Conservation (phyloP, 1,140 invertebrate genomes). For the Drosophila trapezifrons region DNA sequence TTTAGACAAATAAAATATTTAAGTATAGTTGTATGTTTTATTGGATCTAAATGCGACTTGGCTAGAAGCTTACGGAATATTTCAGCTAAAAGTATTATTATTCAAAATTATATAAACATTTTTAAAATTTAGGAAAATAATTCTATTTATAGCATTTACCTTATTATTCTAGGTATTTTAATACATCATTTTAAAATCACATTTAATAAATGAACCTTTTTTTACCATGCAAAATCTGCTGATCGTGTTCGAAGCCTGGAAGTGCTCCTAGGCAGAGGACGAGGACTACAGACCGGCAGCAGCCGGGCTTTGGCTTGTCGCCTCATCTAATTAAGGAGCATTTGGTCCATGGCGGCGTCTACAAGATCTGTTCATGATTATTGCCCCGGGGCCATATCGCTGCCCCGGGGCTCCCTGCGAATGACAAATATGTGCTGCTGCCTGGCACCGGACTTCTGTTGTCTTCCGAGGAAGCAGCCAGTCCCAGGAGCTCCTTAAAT, state of each 20-base stretch:
- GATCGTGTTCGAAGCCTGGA: slow-evolving; percentile 37
- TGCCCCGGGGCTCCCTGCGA: slow-evolving; percentile 59
- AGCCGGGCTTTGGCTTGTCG: slow-evolving; percentile 58
- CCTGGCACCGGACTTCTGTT: slow-evolving; percentile 31
- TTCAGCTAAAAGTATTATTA: too few species aligned
- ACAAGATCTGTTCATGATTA: slow-evolving; percentile 78
- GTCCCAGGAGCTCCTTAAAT: slow-evolving; percentile 65
- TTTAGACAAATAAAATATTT: neutral
- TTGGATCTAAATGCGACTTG: neutral
- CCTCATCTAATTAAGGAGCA: slow-evolving; percentile 83
- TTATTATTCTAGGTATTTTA: neutral
- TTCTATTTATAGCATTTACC: too few species aligned
- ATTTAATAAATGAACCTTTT: neutral
- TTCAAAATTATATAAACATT: too few species aligned
- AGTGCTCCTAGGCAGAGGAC: slow-evolving; percentile 12
- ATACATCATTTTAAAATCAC: neutral
- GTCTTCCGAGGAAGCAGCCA: slow-evolving; percentile 66
- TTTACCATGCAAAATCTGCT: neutral
- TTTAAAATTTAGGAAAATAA: too few species aligned
- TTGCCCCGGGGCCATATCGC: slow-evolving; percentile 69
- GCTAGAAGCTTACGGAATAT: too few species aligned
- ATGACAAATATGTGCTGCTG: slow-evolving; percentile 75
- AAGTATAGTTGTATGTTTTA: neutral
- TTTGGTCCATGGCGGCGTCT: slow-evolving; percentile 61
- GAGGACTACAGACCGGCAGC: neutral